Evolutionary conservation across 1,140 invertebrate species (phyloP).

Genomic region (Sitodiplosis mosellana): DNA sequence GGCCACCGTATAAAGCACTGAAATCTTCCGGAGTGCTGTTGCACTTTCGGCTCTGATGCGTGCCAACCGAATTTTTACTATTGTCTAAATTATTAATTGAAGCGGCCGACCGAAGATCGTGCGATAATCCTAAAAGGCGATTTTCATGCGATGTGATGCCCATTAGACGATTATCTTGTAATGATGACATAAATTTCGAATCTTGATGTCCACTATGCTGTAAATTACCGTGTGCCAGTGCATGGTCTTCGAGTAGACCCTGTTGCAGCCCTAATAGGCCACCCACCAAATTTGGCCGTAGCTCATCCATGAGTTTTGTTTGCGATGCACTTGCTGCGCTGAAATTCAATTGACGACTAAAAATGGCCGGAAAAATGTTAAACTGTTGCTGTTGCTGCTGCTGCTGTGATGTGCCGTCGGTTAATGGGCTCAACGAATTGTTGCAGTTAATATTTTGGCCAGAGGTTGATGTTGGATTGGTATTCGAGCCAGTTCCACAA

Average conservation of each 20-base stretch:
- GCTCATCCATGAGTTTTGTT: conserved; percentile 48
- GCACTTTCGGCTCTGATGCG: conserved; percentile 40
- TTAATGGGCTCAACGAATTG: conserved; percentile 9
- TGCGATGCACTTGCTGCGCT: conserved; percentile 43
- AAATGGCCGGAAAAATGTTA: conserved; percentile 77
- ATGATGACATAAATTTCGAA: conserved; percentile 28
- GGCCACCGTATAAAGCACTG: conserved; percentile 46
- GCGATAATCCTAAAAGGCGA: conserved; percentile 23
- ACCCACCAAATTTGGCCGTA: conserved; percentile 57
- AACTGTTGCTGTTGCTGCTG: conserved; percentile 47
- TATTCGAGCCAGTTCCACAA: conserved; percentile 3
- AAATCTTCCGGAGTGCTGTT: conserved; percentile 67
- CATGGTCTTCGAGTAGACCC: conserved; percentile 58
- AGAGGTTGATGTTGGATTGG: conserved; percentile 23
- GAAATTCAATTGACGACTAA: conserved; percentile 70
- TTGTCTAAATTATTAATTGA: conserved; percentile 25
- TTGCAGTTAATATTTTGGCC: conserved; percentile 12
- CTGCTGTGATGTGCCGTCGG: conserved; percentile 8
- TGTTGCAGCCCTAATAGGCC: conserved; percentile 51
- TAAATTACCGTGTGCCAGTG: conserved; percentile 32
- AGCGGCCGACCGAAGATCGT: conserved; percentile 20
- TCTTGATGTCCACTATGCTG: conserved; percentile 20
- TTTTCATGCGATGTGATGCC: conserved; percentile 25
- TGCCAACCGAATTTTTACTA: conserved; percentile 22
- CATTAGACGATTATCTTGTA: conserved; percentile 31